These are phyloP conservation scores for Corythornis madagascariensis DNA, from an alignment of 2,113 vertebrate genomes.

Conservation along the genomic window DNA sequence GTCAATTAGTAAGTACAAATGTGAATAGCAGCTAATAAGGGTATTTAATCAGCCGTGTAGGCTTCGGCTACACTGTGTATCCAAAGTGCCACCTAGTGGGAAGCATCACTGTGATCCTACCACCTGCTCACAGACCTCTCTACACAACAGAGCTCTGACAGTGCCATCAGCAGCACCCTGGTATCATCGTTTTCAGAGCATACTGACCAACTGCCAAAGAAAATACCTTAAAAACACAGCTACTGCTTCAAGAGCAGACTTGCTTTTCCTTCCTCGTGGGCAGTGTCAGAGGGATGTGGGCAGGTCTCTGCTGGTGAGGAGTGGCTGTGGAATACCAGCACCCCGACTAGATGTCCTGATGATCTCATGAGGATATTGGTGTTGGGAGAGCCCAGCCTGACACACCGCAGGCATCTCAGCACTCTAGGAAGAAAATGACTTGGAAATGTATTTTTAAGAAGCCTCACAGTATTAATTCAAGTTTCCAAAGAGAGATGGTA, in stretches of 20 bases:
- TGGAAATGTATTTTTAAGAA: background rate
- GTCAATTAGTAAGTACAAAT: conserved; percentile 1
- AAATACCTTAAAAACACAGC: background rate
- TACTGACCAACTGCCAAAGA: background rate
- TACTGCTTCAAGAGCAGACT: background rate
- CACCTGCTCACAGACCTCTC: background rate
- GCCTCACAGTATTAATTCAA: background rate
- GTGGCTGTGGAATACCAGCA: background rate
- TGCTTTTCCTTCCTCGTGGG: background rate
- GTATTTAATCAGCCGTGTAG: background rate
- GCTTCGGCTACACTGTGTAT: background rate
- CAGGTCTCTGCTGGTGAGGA: background rate
- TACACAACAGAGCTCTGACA: background rate
- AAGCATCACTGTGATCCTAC: background rate
- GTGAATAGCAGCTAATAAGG: background rate
- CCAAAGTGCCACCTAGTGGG: conserved; percentile 69
- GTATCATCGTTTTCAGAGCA: background rate
- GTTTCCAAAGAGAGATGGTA: background rate
- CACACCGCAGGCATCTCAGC: background rate
- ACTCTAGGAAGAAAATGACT: background rate
- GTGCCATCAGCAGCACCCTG: background rate
- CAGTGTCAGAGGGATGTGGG: background rate
- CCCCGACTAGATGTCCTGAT: accelerated
- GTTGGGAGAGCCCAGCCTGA: background rate
- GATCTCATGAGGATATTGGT: background rate